Conservation (phyloP, 2,888 invertebrate genomes). For the Lysandra coridon region DNA sequence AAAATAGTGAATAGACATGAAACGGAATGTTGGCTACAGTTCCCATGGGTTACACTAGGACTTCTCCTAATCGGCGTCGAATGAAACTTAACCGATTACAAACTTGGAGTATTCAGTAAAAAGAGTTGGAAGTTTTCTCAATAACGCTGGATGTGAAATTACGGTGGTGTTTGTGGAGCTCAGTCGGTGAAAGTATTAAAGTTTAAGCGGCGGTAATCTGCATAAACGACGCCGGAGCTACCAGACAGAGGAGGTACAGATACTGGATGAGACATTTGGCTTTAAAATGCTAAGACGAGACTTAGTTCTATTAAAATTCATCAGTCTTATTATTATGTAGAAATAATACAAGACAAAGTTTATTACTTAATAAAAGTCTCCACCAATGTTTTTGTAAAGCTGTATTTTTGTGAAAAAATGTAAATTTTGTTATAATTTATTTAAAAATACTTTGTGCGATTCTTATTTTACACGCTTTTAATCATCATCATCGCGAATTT, state of each 20-base stretch:
- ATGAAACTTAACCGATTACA: constrained; percentile 21
- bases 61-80: not conserved
- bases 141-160: constrained; percentile 30
- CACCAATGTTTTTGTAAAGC: too few relatives aligned
- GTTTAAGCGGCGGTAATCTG: constrained; percentile 53
- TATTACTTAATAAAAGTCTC: too few relatives aligned
- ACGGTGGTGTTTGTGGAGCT: constrained; percentile 31
- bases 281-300: too few relatives aligned
- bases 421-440: too few relatives aligned
- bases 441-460: too few relatives aligned
- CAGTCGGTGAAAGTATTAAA: constrained; percentile 30
- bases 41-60: not conserved
- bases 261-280: constrained; percentile 22
- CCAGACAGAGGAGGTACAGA: constrained; percentile 35
- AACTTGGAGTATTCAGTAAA: constrained; percentile 6
- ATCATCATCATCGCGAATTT: too few relatives aligned
- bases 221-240: constrained; percentile 51
- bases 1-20: too few relatives aligned
- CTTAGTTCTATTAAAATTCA: too few relatives aligned
- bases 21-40: not conserved
- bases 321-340: too few relatives aligned
- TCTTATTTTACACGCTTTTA: too few relatives aligned
- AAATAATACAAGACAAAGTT: too few relatives aligned
- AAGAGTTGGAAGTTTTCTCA: constrained; percentile 21
- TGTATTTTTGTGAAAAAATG: too few relatives aligned